Conservation (phyloP, 2,113 vertebrate species). For the Phoenicopterus ruber region DNA sequence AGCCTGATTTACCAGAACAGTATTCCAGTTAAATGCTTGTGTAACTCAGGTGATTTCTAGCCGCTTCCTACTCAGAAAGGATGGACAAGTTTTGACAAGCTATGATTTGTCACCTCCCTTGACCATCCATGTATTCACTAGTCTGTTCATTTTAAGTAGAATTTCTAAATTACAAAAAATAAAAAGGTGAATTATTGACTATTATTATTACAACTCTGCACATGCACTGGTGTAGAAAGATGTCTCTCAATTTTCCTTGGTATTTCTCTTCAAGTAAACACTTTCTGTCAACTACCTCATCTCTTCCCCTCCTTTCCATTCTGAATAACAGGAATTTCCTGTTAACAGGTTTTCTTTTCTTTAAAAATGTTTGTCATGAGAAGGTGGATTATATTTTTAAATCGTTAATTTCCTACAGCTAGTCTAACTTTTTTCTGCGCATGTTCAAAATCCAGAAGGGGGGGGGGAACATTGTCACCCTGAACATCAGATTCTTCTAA, state of each 20-base stretch:
- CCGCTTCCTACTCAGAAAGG: background rate
- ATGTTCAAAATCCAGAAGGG: conserved; percentile 26
- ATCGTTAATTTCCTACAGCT: background rate
- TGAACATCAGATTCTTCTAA: background rate
- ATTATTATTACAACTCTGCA: background rate
- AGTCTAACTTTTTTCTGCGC: background rate
- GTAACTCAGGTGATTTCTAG: background rate
- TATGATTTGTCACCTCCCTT: background rate
- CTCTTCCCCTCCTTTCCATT: background rate
- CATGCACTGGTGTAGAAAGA: background rate
- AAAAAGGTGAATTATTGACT: background rate
- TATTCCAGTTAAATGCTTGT: background rate
- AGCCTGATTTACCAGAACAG: background rate
- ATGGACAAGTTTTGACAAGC: background rate
- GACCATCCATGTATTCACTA: background rate
- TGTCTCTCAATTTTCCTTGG: background rate
- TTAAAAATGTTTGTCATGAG: background rate
- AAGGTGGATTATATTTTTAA: background rate
- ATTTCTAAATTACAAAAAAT: background rate
- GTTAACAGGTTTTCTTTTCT: background rate
- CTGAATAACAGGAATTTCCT: conserved; percentile 4
- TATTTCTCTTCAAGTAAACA: background rate
- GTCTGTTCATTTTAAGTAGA: background rate
- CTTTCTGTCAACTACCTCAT: background rate
- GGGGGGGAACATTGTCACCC: background rate